Conservation (phyloP, 2,797 vertebrate genomes). For the Poecile montanus region DNA sequence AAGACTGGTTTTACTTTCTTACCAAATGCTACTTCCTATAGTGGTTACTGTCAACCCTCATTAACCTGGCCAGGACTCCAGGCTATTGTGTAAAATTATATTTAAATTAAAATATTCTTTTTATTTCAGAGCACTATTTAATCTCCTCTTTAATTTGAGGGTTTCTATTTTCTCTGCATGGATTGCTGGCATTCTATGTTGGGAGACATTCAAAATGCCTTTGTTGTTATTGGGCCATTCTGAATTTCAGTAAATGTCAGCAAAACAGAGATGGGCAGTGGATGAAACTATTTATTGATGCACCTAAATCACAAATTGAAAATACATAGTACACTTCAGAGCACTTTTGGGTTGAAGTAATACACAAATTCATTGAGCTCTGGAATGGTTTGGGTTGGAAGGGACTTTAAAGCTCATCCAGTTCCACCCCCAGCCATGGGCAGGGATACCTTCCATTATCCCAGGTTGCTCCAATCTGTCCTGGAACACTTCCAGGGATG, state of each 20-base stretch:
- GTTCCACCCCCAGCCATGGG: not conserved
- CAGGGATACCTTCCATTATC: not conserved
- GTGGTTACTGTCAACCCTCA: not conserved
- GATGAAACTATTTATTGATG: not conserved
- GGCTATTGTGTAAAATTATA: not conserved
- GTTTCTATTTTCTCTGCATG: not conserved
- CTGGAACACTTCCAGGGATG: not conserved
- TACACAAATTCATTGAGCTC: fast-evolving
- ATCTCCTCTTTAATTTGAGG: not conserved
- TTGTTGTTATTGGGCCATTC: not conserved
- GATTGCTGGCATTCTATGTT: not conserved
- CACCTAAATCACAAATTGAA: not conserved
- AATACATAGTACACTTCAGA: not conserved
- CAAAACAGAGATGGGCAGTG: not conserved
- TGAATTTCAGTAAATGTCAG: not conserved
- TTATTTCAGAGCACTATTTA: not conserved
- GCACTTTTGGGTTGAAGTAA: not conserved
- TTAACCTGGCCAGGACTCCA: not conserved
- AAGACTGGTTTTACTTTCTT: not conserved
- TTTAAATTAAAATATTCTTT: not conserved
- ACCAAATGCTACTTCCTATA: not conserved
- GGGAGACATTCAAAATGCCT: not conserved
- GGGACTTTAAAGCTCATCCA: not conserved
- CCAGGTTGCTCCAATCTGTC: not conserved
- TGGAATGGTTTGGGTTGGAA: not conserved